These are phyloP conservation scores for Zoroaster sp. DNA, from an alignment of 53 echinoderm and acorn worm genomes.

Conservation along the genomic window DNA sequence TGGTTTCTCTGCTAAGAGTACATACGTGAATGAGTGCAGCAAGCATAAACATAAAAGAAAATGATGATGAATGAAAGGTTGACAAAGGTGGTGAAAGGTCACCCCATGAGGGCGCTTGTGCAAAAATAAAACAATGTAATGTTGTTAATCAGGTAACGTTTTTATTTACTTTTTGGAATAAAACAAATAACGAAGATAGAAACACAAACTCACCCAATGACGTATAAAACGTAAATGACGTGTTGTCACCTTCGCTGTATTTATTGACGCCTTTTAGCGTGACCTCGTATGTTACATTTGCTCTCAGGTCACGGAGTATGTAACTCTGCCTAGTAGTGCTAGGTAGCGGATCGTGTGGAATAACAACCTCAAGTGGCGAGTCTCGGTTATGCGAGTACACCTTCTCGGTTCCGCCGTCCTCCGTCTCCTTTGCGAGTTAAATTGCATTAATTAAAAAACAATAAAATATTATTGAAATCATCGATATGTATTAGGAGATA, in stretches of 20 bases:
- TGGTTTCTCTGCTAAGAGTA: constrained; percentile 24
- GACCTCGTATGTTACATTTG: constrained; percentile 31
- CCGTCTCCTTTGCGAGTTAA: too few relatives aligned
- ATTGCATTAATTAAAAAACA: not conserved
- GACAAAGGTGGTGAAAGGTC: not conserved
- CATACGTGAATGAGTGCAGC: constrained; percentile 3
- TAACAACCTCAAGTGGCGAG: not conserved
- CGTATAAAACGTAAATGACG: constrained; percentile 29
- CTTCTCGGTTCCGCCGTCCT: not conserved
- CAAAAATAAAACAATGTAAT: not conserved
- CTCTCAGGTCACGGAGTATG: constrained; percentile 22
- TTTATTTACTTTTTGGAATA: too few relatives aligned
- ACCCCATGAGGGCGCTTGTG: not conserved
- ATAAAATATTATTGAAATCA: too few relatives aligned
- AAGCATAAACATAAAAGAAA: not conserved
- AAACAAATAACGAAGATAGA: too few relatives aligned
- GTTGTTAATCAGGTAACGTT: too few relatives aligned
- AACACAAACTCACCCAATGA: constrained; percentile 34
- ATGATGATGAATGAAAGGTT: not conserved
- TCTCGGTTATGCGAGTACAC: constrained; percentile 28
- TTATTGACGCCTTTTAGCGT: constrained; percentile 15
- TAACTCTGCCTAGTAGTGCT: not conserved
- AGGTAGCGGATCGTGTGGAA: not conserved
- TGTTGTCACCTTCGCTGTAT: constrained; percentile 38
- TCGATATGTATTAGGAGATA: too few relatives aligned